These are phyloP conservation scores for Meloidogyne exigua DNA, from an alignment of 1,140 invertebrate genomes.

Conservation along the genomic window DNA sequence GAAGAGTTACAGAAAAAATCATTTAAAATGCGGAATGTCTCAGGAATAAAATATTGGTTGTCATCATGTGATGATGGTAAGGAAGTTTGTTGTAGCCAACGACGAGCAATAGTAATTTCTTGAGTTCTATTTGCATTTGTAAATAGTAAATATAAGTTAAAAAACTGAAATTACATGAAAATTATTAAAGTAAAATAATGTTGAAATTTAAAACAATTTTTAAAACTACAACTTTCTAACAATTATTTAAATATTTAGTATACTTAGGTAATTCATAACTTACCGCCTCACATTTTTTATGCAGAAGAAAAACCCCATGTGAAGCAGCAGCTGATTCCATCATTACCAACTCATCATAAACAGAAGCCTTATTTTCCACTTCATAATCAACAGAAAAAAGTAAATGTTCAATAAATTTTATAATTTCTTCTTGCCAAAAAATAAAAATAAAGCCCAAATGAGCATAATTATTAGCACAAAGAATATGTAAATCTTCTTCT, in stretches of 20 bases:
- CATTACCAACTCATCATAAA: not conserved
- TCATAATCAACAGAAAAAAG: constrained; percentile 8
- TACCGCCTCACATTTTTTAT: constrained; percentile 34
- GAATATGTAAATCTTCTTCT: constrained; percentile 38
- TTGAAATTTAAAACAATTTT: not conserved
- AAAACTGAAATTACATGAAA: not conserved
- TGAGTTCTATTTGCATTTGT: not conserved
- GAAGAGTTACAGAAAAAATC: not conserved
- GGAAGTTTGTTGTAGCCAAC: not conserved
- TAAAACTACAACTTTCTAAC: not conserved
- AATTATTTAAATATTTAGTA: no score
- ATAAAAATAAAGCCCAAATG: constrained; percentile 27
- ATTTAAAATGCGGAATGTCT: not conserved
- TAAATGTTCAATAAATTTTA: constrained; percentile 30
- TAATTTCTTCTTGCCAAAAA: constrained; percentile 35
- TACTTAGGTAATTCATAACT: constrained; percentile 10
- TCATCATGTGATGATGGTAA: not conserved
- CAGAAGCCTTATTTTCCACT: not conserved
- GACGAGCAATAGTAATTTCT: not conserved
- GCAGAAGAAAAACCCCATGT: constrained; percentile 26
- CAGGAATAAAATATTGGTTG: not conserved
- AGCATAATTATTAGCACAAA: constrained; percentile 27
- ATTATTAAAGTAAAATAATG: constrained; percentile 6
- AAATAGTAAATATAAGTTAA: constrained; percentile 20
- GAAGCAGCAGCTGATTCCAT: constrained; percentile 12